Conservation (phyloP, 2,797 vertebrate genomes). For the Hafferia zeledoni region DNA sequence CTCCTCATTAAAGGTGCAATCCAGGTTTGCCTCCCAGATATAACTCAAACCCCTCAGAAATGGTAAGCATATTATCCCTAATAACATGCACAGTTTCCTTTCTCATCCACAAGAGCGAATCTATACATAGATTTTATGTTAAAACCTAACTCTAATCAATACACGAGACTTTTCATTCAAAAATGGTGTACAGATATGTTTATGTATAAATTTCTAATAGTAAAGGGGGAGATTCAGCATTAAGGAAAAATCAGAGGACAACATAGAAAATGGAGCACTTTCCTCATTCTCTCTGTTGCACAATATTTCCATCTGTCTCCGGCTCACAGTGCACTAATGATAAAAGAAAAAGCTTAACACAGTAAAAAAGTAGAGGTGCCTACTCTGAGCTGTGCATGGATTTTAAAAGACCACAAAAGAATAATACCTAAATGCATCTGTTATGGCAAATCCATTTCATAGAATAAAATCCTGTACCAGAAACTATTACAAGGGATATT, state of each 20-base stretch:
- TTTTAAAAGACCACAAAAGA: neutral
- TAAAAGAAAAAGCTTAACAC: neutral
- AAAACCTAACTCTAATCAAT: neutral
- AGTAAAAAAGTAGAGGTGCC: neutral
- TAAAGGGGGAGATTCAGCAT: neutral
- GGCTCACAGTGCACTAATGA: neutral
- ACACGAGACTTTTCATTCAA: neutral
- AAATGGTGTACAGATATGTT: neutral
- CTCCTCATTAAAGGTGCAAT: neutral
- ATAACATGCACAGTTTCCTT: neutral
- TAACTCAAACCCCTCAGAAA: neutral
- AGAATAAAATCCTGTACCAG: constrained; percentile 2
- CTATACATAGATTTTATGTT: neutral
- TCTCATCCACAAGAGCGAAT: neutral
- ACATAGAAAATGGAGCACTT: neutral
- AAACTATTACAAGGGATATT: neutral
- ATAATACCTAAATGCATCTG: neutral
- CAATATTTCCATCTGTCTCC: neutral
- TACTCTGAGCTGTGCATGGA: neutral
- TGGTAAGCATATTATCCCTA: neutral
- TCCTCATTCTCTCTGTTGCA: neutral
- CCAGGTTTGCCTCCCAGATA: neutral
- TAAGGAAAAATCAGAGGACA: neutral
- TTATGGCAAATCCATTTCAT: neutral
- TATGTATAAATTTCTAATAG: neutral